These are phyloP conservation scores for Catalaphyllia jardinei DNA, from an alignment of 64 coral and sea anemone genomes.

Conservation along the genomic window DNA sequence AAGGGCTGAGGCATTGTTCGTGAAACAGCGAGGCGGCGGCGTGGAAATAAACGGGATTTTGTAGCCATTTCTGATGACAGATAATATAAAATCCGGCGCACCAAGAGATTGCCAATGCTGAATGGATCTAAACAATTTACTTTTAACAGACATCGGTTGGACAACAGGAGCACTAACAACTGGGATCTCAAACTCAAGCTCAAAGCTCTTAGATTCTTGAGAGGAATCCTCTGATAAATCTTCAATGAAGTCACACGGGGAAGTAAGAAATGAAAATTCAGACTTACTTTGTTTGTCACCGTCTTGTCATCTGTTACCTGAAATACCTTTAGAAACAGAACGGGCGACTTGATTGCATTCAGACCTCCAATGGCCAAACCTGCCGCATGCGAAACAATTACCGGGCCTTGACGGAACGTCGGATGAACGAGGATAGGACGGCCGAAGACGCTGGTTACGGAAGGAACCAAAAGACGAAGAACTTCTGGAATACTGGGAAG, in stretches of 20 bases:
- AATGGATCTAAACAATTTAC: not conserved
- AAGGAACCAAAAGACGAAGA: not conserved
- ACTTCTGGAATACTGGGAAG: constrained; percentile 1
- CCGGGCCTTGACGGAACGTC: constrained; percentile 18
- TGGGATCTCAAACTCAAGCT: not conserved
- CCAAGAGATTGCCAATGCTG: not conserved
- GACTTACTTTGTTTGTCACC: constrained; percentile 1
- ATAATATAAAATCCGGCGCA: not conserved
- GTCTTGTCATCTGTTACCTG: constrained; percentile 12
- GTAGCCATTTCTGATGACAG: not conserved
- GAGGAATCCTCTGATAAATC: not conserved
- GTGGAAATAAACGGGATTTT: not conserved
- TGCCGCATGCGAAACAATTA: constrained; percentile 58
- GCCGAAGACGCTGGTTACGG: not conserved
- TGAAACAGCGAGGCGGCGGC: not conserved
- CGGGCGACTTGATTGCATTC: constrained; percentile 13
- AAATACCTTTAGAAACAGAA: not conserved
- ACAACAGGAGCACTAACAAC: not conserved
- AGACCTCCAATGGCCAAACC: constrained; percentile 55
- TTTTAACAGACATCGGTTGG: not conserved
- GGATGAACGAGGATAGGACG: not conserved
- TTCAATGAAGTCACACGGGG: not conserved
- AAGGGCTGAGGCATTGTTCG: not conserved
- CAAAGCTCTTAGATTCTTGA: not conserved
- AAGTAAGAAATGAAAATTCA: not conserved